These are phyloP conservation scores for Neoascia interrupta DNA, from an alignment of 2,888 invertebrate species.

Conservation along the genomic window DNA sequence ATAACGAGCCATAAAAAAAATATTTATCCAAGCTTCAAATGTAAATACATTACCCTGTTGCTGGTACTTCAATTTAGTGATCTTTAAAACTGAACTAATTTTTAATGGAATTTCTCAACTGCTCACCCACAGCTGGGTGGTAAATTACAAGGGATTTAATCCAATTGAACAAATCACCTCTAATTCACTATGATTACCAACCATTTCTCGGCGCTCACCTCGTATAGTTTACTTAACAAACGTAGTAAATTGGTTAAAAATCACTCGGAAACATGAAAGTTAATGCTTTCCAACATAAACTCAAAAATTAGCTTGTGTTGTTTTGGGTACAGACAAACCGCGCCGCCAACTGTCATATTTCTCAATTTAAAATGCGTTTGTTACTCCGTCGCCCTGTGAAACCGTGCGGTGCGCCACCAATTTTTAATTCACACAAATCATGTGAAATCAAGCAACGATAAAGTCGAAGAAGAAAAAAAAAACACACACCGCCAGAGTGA, in stretches of 20 bases:
- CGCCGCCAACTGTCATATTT: conserved; percentile 27
- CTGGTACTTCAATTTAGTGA: not conserved
- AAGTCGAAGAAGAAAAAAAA: conserved; percentile 2
- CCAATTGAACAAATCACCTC: conserved; percentile 2
- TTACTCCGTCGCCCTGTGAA: not conserved
- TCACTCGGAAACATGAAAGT: conserved; percentile 24
- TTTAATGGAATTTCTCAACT: conserved; percentile 8
- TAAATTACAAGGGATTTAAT: conserved; percentile 2
- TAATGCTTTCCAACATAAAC: conserved; percentile 29
- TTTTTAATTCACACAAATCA: conserved; percentile 64
- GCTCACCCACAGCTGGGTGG: not conserved
- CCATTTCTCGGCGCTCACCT: not conserved
- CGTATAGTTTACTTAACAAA: not conserved
- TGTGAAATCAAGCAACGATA: conserved; percentile 53
- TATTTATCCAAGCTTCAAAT: not conserved
- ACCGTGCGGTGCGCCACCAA: conserved; percentile 13
- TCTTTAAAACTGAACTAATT: not conserved
- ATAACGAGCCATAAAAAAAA: not conserved
- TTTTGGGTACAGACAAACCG: not conserved
- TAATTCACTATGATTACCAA: conserved; percentile 21
- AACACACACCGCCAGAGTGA: not conserved
- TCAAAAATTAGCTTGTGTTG: not conserved
- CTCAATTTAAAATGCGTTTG: conserved; percentile 54
- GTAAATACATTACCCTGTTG: not conserved
- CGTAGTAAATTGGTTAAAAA: conserved; percentile 12